These are phyloP conservation scores for Neodiprion fabricii DNA, from an alignment of 1,140 invertebrate genomes.

Conservation along the genomic window DNA sequence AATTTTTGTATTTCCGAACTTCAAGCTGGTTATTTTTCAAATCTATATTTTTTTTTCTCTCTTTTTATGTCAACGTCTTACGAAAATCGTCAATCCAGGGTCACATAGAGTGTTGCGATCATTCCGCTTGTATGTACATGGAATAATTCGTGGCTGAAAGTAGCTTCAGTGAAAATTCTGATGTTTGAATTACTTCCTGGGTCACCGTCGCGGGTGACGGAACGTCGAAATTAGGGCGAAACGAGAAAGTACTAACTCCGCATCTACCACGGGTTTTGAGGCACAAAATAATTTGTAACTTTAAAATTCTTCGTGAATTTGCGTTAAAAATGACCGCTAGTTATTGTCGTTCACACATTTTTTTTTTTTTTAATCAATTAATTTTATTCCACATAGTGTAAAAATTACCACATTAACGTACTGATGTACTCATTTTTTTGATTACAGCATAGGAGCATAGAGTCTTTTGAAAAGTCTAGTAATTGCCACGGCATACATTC, in stretches of 20 bases:
- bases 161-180: not conserved
- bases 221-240: not conserved
- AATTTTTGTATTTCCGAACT: too few relatives aligned
- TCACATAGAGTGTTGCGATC: too few relatives aligned
- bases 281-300: too few relatives aligned
- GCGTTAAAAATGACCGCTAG: not conserved
- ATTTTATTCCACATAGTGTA: too few relatives aligned
- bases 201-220: not conserved
- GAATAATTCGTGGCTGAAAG: too few relatives aligned
- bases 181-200: not conserved
- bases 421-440: slow-evolving; percentile 16
- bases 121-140: too few relatives aligned
- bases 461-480: slow-evolving; percentile 51
- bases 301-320: not conserved
- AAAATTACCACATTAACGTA: too few relatives aligned
- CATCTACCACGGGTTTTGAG: too few relatives aligned
- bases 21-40: too few relatives aligned
- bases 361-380: not conserved
- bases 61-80: too few relatives aligned
- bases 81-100: too few relatives aligned
- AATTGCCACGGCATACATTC: slow-evolving; percentile 62
- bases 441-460: slow-evolving; percentile 58
- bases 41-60: too few relatives aligned
- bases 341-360: not conserved
- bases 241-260: not conserved